Evolutionary conservation across 2,888 invertebrate genomes (phyloP), one percentile per base, ranked within the genome.

Genomic region (Auanema sp.): DNA sequence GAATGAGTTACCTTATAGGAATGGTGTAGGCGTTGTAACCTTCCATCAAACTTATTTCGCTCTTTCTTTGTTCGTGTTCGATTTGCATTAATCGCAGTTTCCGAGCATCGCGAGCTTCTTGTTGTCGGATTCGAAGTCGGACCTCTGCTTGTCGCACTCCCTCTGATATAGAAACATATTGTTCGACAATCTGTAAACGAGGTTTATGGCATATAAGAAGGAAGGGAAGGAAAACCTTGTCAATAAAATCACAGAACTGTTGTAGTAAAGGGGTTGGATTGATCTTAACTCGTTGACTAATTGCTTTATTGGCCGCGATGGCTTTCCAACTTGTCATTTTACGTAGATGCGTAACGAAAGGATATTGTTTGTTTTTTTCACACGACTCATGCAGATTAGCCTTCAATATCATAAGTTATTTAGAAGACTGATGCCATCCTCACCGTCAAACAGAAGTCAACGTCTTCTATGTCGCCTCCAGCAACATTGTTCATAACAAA

Each of bases 401-500:
- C 61, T 62, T 33, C 11, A 49, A 40, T 16, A 1, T 16, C 5
- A 23, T 8, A 5, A 6, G 4, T 21, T 33, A 5, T 18, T 42
- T 18, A 1, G 21, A 12, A 12, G 51, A n/a, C 21, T 21, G 10
- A 14, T 25, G 5, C 8, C n/a, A 53, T 10, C 43, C 61, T 54
- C 41, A 69, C 71, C 42, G 43, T 53, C 23, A 69, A 68, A 5
- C 69, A 57, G 14, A 73, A 64, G 33, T 73, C 73, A n/a, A 73
- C 68, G 49, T 73, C 73, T 42, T 73, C 73, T 11, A 71, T 47
- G 43, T 68, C 65, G 23, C 62, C 56, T 41, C 66, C 66, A 58
- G 77, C 76, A 58, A 70, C 72, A 59, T 80, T 79, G 60, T 80
- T 80, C 33, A 80, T 58, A 50, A 80, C 62, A 41, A 80, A 68